phyloP scores from a whole-genome alignment of 92 coral and sea anemone genomes.

The Virgularia gustaviana region DNA sequence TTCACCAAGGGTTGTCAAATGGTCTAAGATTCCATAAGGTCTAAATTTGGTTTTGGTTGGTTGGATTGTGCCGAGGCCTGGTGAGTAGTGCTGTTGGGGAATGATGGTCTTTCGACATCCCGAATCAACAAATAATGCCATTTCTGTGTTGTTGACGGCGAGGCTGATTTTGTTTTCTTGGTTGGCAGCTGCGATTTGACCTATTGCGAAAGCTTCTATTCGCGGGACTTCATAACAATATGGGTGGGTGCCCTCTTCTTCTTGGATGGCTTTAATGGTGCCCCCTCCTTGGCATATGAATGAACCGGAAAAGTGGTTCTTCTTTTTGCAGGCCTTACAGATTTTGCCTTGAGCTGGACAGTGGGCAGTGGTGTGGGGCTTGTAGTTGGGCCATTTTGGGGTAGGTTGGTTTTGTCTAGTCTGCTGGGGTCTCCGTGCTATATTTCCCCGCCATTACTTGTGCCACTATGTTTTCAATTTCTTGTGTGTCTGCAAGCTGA shows the following conservation, averaged over 20 bases:
- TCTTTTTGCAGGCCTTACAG: constrained; percentile 1
- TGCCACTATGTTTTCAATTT: constrained; percentile 19
- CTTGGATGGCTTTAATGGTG: neutral
- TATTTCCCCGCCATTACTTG: constrained; percentile 23
- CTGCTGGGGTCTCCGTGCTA: neutral
- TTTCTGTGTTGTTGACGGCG: constrained; percentile 2
- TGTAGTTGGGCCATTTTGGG: neutral
- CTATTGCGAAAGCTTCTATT: neutral
- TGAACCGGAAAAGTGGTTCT: constrained; percentile 21
- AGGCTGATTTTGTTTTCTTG: neutral
- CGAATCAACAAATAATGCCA: constrained; percentile 1
- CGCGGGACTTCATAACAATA: neutral
- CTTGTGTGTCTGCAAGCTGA: neutral
- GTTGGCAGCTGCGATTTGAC: neutral
- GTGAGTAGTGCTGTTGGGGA: neutral
- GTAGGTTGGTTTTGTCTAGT: neutral
- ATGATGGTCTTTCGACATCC: constrained; percentile 8
- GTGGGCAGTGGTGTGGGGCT: neutral
- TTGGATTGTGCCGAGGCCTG: neutral
- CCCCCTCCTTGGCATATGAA: neutral
- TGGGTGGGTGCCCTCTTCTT: neutral
- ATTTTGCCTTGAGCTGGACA: constrained; percentile 19
- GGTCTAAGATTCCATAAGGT: neutral
- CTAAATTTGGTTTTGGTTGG: constrained; percentile 15
- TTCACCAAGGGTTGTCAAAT: constrained; percentile 15